Evolutionary conservation across 2,888 invertebrate species (phyloP).

Genomic region (Hypomecis atomaria): DNA sequence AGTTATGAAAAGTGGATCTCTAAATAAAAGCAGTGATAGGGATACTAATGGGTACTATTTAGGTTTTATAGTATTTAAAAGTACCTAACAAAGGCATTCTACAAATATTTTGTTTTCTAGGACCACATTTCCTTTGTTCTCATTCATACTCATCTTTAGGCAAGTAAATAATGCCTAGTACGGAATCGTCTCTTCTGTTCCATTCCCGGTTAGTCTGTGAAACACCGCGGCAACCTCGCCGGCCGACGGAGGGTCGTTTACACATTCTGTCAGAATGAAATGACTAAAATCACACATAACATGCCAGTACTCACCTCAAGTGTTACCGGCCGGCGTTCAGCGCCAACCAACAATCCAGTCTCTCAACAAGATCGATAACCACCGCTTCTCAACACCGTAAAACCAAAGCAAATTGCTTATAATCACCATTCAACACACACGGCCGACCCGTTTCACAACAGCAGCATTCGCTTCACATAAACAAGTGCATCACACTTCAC

Average conservation of each 20-base stretch:
- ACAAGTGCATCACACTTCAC: constrained; percentile 68
- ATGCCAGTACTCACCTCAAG: constrained; percentile 61
- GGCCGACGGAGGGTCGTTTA: constrained; percentile 15
- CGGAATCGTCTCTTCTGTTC: constrained; percentile 1
- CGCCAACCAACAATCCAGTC: constrained; percentile 76
- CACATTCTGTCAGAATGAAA: not conserved
- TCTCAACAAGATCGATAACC: constrained; percentile 78
- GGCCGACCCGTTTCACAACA: constrained; percentile 72
- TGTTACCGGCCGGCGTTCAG: constrained; percentile 56
- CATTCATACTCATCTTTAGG: constrained; percentile 11
- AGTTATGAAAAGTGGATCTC: no score
- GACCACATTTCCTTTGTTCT: constrained; percentile 19
- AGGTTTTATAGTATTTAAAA: no score
- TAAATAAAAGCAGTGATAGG: no score
- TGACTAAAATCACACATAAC: constrained; percentile 5
- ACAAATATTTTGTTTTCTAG: not conserved
- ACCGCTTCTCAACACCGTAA: constrained; percentile 77
- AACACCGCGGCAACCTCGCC: constrained; percentile 21
- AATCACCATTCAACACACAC: constrained; percentile 82
- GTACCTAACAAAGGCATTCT: no score
- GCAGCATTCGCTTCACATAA: constrained; percentile 65
- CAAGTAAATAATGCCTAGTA: constrained; percentile 1
- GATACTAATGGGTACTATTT: no score
- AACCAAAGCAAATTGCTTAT: constrained; percentile 81
- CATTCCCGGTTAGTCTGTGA: constrained; percentile 23